Base-by-base conservation (phyloP, 2,888 invertebrate species). In the Drosophila algonquin region DNA sequence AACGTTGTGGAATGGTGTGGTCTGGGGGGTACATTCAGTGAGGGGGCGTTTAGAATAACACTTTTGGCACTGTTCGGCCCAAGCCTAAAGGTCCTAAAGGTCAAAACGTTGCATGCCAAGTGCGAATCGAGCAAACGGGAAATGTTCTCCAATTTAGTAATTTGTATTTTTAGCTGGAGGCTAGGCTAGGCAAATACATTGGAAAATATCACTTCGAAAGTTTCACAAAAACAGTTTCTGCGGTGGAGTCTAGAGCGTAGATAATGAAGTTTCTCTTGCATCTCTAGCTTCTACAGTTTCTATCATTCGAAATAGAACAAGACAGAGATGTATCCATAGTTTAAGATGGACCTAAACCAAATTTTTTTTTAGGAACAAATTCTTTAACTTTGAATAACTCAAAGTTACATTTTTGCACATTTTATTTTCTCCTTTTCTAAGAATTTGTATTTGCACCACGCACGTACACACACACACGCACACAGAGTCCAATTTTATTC, bases 11-110 rank as follows among this genome's bases (percentile, higher is more conserved):
- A 12, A 51, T 40, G n/a, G 44, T n/a, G 30, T 30, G 30, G 30
- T 30, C 30, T 8, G 30, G 30, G 30, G 30, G 30, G 30, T 30
- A 30, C 8, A 8, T 30, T 30, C 30, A 40, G 45, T 40, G 45
- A 16, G 45, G 54, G 63, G 69, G 69, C 51, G 51, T 52, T 24
- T 24, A 35, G 21, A 47, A 44, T 27, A 63, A 47, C 59, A 55
- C 72, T 57, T 55, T 58, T 44, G 63, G 65, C 14, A 30, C 51
- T 32, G 45, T 50, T n/a, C 10, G 50, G 18, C 32, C 18, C 47
- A 7, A 40, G 40, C 40, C 40, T 40, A 51, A 73, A 60, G 56
- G 61, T 70, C 56, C 64, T 21, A 76, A 68, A 73, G 77, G 64
- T 70, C 76, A 79, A 70, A 44, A 44, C 27, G 18, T 30, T 71